Evolutionary conservation across 2,113 vertebrate species (phyloP), one percentile per base, ranked within the genome.

Genomic region (Dryoscopus gambensis): DNA sequence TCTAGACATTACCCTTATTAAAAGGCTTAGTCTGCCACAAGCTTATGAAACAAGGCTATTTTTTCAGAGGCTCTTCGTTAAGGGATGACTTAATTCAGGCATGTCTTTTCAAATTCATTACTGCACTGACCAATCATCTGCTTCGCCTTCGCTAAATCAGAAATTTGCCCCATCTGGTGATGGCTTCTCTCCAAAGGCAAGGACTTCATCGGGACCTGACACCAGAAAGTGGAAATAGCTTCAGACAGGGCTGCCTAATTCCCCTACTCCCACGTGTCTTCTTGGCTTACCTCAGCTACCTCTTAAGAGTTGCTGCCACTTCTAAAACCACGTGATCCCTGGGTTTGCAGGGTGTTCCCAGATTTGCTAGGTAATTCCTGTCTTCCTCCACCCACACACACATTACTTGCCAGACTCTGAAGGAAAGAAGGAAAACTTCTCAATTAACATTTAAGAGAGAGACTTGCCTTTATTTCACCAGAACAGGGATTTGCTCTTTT

Each of bases 391-490:
- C 75, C 47, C 60, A 22, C 63, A 6, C 30, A 20, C 24, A 22
- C 69, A 60, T 78, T 63, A 81, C 71, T 94, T 88, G 75, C 76
- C 92, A 95, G 83, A 74, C 42, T 86, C 65, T 55, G 85, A 83
- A 80, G 75, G 55, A 90, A 91, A 74, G 55, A 91, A 90, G 42
- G 53, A 92, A 96, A 92, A 78, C 52, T 89, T 95, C 73, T 89
- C 76, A 95, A 87, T 87, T 93, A 92, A 52, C 69, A 87, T 90
- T 93, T 81, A 70, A 59, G 68, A 86, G 39, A 94, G 63, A 80
- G 13, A n/a, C 47, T 91, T 94, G 42, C 47, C 60, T 95, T 80
- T 84, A 84, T 89, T 90, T 90, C 52, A 55, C 35, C 63, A 63
- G 56, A 84, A 47, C 4, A 12, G 17, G 10, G 44, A 62, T 89